Percentiles rank a stretch among this genome's conserved stretches.
phyloP scores from a whole-genome alignment of 1,140 invertebrate genomes.

The Belonocnema kinseyi region DNA sequence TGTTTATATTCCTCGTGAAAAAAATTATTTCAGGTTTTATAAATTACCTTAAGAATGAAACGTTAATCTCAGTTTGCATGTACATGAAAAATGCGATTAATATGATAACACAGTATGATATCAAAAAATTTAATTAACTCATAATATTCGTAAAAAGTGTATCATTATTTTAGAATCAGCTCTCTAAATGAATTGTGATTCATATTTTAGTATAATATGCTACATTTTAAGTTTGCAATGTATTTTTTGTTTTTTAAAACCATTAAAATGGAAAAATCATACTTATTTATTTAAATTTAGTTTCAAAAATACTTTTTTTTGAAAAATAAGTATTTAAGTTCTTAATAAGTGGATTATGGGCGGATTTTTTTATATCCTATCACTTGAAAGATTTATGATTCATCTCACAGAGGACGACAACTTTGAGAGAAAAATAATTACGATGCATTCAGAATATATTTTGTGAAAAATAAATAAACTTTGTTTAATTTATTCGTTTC shows the following conservation, averaged over 20 bases:
- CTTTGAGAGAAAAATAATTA: not conserved
- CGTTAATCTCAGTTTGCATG: not conserved
- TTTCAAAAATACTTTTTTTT: not conserved
- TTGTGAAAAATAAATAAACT: too few species aligned
- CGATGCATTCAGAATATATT: too few species aligned
- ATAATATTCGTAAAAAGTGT: too few species aligned
- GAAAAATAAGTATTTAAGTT: not conserved
- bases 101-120: too few species aligned
- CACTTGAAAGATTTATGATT: not conserved
- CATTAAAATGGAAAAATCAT: too few species aligned
- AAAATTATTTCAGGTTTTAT: conserved; percentile 20
- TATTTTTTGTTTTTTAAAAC: too few species aligned
- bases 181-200: too few species aligned
- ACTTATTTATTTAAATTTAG: not conserved
- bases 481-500: too few species aligned
- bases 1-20: not conserved
- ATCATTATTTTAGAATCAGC: too few species aligned
- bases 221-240: too few species aligned
- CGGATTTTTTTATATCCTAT: not conserved
- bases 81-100: not conserved
- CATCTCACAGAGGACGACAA: not conserved
- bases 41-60: conserved; percentile 8
- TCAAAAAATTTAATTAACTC: too few species aligned
- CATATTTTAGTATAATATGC: too few species aligned
- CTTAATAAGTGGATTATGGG: not conserved